phyloP scores from a whole-genome alignment of 2,888 invertebrate genomes.

The Ochropleura plecta region DNA sequence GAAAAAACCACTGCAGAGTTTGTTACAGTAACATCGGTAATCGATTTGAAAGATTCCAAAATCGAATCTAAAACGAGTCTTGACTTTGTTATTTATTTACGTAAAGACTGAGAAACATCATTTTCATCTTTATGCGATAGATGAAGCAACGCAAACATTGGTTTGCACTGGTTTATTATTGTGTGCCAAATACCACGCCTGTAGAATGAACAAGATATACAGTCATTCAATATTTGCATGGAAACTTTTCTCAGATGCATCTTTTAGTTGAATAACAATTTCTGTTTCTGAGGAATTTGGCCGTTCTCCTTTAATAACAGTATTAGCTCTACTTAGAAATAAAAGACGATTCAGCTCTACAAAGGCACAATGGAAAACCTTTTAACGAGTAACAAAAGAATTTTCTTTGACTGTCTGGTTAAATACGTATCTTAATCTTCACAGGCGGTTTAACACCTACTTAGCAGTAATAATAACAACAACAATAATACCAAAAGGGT shows the following conservation, averaged over 20 bases:
- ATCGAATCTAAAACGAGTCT: conserved; percentile 14
- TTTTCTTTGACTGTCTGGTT: conserved; percentile 7
- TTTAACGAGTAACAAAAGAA: conserved; percentile 12
- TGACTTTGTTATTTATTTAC: conserved; percentile 13
- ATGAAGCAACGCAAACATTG: conserved; percentile 47
- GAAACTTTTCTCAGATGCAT: conserved; percentile 26
- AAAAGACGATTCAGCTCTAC: conserved; percentile 12
- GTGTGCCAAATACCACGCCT: conserved; percentile 60
- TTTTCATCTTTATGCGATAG: conserved; percentile 36
- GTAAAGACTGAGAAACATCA: conserved; percentile 8
- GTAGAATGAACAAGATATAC: conserved; percentile 34
- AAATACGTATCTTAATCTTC: conserved; percentile 12
- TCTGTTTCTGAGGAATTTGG: conserved; percentile 12
- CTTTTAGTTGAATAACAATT: conserved; percentile 16
- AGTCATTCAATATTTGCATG: conserved; percentile 46
- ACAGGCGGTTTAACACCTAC: conserved; percentile 9
- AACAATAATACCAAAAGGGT: conserved; percentile 30
- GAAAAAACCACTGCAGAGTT: conserved; percentile 12
- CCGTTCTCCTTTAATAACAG: conserved; percentile 17
- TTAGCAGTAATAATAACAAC: conserved; percentile 24
- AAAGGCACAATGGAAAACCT: conserved; percentile 2
- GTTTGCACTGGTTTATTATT: conserved; percentile 57
- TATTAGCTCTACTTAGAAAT: background rate
- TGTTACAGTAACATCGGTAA: conserved; percentile 1
- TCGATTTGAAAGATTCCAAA: conserved; percentile 16